Evolutionary conservation across 2,113 vertebrate genomes (phyloP).

Genomic region (Bettongia penicillata): DNA sequence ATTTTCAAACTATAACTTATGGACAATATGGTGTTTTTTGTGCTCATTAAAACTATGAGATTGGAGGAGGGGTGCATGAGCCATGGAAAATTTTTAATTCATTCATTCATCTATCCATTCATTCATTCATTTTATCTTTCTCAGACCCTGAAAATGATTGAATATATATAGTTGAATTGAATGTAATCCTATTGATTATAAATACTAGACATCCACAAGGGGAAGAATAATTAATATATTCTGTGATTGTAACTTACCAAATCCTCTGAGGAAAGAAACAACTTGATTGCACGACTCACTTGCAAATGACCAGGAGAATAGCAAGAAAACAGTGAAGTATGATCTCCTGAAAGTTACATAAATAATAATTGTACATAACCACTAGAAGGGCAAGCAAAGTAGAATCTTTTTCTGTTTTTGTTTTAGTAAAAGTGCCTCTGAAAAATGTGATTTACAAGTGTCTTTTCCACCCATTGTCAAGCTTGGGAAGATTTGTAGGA

Average conservation of each 20-base stretch:
- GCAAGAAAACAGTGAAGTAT: constrained; percentile 50
- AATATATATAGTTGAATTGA: not conserved
- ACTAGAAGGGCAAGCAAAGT: too few relatives aligned
- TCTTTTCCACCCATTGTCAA: too few relatives aligned
- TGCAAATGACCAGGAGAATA: not conserved
- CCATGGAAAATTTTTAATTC: not conserved
- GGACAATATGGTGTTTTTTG: not conserved
- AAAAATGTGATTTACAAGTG: too few relatives aligned
- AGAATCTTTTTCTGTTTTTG: too few relatives aligned
- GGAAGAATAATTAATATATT: not conserved
- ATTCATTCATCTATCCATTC: not conserved
- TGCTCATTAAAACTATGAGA: not conserved
- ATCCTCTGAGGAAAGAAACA: constrained; percentile 56
- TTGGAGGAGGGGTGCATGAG: not conserved
- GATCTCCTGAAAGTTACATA: not conserved
- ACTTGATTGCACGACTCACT: constrained; percentile 61
- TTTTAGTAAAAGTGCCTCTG: too few relatives aligned
- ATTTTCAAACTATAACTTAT: not conserved
- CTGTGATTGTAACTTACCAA: constrained; percentile 70
- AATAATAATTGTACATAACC: not conserved
- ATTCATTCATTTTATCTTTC: not conserved
- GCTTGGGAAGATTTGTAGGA: too few relatives aligned
- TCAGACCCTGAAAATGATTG: not conserved
- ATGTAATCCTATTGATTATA: not conserved
- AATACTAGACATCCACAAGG: not conserved